Evolutionary conservation across 2,888 invertebrate genomes (phyloP).

Genomic region (Chelonus formosanus): DNA sequence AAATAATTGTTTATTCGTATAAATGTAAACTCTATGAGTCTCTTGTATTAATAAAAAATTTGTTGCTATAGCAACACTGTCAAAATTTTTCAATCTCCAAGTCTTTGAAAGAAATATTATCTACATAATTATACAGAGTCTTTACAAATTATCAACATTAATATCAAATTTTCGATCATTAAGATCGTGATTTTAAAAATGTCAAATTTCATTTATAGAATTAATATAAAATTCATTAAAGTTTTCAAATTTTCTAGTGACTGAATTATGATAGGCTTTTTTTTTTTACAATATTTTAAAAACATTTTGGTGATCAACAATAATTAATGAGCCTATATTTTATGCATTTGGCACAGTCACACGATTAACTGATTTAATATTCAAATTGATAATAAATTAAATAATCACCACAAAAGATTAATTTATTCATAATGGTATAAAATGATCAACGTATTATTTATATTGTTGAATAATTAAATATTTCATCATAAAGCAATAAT

Average conservation of each 20-base stretch:
- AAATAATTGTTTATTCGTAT: too few relatives aligned
- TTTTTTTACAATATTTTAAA: too few relatives aligned
- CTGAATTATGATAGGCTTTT: not conserved
- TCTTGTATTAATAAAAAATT: slow-evolving; percentile 26
- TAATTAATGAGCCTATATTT: slow-evolving; percentile 28
- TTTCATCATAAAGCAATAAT: slow-evolving; percentile 52
- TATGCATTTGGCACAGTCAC: slow-evolving; percentile 60
- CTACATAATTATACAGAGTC: slow-evolving; percentile 43
- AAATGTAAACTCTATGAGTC: not conserved
- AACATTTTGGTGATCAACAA: not conserved
- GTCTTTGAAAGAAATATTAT: slow-evolving; percentile 40
- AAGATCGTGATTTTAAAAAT: slow-evolving; percentile 13
- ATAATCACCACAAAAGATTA: slow-evolving; percentile 57
- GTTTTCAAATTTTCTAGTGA: slow-evolving; percentile 20
- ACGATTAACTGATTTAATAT: slow-evolving; percentile 52
- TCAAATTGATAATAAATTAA: slow-evolving; percentile 57
- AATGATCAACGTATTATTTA: slow-evolving; percentile 49
- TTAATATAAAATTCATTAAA: slow-evolving; percentile 29
- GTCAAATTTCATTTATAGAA: slow-evolving; percentile 7
- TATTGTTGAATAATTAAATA: slow-evolving; percentile 54
- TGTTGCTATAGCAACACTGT: slow-evolving; percentile 28
- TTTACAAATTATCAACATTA: slow-evolving; percentile 40
- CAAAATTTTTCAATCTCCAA: too few relatives aligned
- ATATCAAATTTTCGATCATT: slow-evolving; percentile 14
- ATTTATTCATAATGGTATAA: slow-evolving; percentile 44